A percentile compares a stretch with the other conserved stretches of the same genome.
Conservation (phyloP, 2,888 invertebrate species). For the Desoria tigrina region DNA sequence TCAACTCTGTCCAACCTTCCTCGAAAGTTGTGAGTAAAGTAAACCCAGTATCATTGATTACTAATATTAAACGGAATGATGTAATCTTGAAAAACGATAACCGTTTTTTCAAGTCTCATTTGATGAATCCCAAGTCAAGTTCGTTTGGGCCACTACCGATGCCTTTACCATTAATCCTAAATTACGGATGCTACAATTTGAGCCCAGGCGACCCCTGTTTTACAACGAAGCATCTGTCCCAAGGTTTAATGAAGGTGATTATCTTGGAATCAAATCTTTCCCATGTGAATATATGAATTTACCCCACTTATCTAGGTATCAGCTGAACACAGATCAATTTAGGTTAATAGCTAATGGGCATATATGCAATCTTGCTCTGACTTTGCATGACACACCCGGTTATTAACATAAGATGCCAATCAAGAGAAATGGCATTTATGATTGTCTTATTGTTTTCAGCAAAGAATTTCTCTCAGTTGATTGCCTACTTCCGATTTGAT, state of each 20-base stretch:
- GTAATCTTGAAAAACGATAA: background rate
- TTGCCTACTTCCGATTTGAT: slow-evolving; percentile 78
- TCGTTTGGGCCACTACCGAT: slow-evolving; percentile 73
- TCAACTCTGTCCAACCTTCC: slow-evolving; percentile 79
- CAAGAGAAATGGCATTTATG: background rate
- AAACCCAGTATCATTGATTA: background rate
- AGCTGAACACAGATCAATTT: background rate
- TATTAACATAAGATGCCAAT: slow-evolving; percentile 7
- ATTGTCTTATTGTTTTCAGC: slow-evolving; percentile 51
- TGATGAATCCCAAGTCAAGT: slow-evolving; percentile 72
- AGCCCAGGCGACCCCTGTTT: slow-evolving; percentile 67
- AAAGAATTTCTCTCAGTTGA: slow-evolving; percentile 76
- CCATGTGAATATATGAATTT: background rate
- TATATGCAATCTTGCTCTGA: background rate
- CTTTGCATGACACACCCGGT: background rate
- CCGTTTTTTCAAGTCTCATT: slow-evolving; percentile 66
- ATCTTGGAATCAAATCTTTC: background rate
- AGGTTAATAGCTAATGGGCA: background rate
- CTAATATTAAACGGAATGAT: background rate
- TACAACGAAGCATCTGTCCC: slow-evolving; percentile 40
- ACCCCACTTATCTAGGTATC: background rate
- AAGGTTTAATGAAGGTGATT: slow-evolving; percentile 31
- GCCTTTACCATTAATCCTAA: slow-evolving; percentile 72
- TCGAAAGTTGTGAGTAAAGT: slow-evolving; percentile 76
- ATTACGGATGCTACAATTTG: slow-evolving; percentile 72